Evolutionary conservation across 2,797 vertebrate species (phyloP).

Genomic region (Semaprochilodus insignis): DNA sequence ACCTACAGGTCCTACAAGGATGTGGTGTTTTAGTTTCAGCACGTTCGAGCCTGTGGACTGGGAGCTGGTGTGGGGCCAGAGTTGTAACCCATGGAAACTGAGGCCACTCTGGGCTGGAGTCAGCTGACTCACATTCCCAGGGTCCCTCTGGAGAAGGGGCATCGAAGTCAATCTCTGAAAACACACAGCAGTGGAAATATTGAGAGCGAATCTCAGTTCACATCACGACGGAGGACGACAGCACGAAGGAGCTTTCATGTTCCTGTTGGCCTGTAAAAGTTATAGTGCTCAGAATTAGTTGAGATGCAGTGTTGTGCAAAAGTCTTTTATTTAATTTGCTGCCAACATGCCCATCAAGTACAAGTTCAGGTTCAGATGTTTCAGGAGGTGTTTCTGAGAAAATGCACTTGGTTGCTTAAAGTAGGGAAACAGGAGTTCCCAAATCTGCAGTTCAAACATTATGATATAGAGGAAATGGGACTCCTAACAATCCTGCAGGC

Average conservation of each 20-base stretch:
- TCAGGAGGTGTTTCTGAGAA: too few relatives aligned
- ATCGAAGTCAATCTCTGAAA: constrained; percentile 79
- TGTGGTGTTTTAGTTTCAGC: constrained; percentile 41
- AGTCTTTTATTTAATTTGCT: too few relatives aligned
- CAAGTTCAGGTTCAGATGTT: too few relatives aligned
- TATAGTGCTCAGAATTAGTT: background rate
- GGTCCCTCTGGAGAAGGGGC: constrained; percentile 76
- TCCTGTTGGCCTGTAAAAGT: background rate
- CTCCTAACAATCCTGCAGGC: too few relatives aligned
- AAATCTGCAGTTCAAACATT: too few relatives aligned
- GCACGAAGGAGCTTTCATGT: constrained; percentile 34
- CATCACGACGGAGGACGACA: constrained; percentile 56
- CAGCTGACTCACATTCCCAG: constrained; percentile 82
- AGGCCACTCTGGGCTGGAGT: constrained; percentile 66
- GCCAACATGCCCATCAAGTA: too few relatives aligned
- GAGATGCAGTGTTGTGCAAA: background rate
- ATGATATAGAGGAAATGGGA: too few relatives aligned
- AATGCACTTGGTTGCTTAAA: too few relatives aligned
- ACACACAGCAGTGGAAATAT: constrained; percentile 76
- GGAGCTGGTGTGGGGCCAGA: constrained; percentile 66
- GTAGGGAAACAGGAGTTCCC: too few relatives aligned
- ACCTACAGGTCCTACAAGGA: constrained; percentile 9
- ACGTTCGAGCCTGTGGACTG: constrained; percentile 52
- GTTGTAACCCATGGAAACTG: constrained; percentile 68
- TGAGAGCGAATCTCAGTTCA: constrained; percentile 58